Base-by-base conservation (phyloP, 2,113 vertebrate genomes). In the Nannospalax galili region DNA sequence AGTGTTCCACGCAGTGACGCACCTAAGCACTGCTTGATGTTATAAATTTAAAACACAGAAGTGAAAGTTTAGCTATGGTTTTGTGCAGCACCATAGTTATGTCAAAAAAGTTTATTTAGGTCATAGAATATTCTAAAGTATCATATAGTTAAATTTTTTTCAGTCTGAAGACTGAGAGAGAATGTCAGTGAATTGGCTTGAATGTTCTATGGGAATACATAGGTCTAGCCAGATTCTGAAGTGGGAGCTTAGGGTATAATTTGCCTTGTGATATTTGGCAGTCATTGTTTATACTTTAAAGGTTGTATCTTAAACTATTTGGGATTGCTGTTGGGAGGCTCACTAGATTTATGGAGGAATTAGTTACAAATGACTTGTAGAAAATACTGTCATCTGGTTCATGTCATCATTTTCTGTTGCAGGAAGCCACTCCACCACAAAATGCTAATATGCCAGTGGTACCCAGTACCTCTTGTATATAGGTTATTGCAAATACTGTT, bases 401-500 rank as follows among this genome's bases (percentile, higher is more conserved):
- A 96, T 98, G 98, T 98, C 98, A 98, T 98, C 96, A 70, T 98
- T 98, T 98, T 98, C 97, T 98, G 98, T 98, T 98, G 97, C 98
- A 98, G 98, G 98, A 98, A 98, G 98, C 97, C 98, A 98, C 97
- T 98, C 98, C 97, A 96, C 97, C 98, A 98, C 98, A 98, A 95
- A 97, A 98, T 97, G 98, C 98, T 98, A 98, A 97, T 98, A 98
- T 97, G 98, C 98, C 98, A 98, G 98, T 99, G 98, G 98, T 99
- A 98, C 98, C 97, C 97, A 97, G 98, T 99, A 99, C 98, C 98
- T 98, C 98, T 98, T 99, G 99, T 99, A 99, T 98, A 99, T 99
- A 99, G 98, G 98, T 99, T 99, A 98, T 99, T 99, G 98, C 98
- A 99, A 98, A 99, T 99, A 99, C 98, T 99, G 98, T 99, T 99